Evolutionary conservation across 2,888 invertebrate genomes (phyloP).

Genomic region (Graphium colonna): DNA sequence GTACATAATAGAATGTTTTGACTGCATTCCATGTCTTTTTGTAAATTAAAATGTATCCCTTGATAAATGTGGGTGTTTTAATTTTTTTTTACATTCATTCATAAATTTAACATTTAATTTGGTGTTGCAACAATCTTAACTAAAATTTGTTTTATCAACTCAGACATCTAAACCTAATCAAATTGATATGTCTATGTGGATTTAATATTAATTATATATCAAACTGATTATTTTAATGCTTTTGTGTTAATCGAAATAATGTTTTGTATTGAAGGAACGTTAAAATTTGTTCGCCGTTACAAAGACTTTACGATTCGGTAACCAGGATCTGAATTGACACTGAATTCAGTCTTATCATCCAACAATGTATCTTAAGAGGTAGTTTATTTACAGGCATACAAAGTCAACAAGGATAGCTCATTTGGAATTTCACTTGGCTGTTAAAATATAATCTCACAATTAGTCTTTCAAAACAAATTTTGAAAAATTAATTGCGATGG

Average conservation of each 20-base stretch:
- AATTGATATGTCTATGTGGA: conserved; percentile 19
- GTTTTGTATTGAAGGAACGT: neutral
- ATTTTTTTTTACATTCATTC: too few species aligned
- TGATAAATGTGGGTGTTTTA: too few species aligned
- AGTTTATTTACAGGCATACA: conserved; percentile 62
- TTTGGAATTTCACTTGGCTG: conserved; percentile 19
- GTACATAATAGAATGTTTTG: too few species aligned
- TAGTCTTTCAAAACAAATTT: neutral
- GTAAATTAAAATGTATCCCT: too few species aligned
- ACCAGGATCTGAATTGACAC: conserved; percentile 73
- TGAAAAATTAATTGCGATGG: neutral
- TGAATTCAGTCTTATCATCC: conserved; percentile 77
- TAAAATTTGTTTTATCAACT: neutral
- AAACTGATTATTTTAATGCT: neutral
- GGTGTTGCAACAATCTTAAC: neutral
- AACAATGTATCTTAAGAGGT: conserved; percentile 56
- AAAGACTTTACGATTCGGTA: conserved; percentile 29
- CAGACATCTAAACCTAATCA: conserved; percentile 12
- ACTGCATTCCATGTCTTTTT: too few species aligned
- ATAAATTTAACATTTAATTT: too few species aligned
- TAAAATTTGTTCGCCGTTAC: neutral
- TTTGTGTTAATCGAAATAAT: too few species aligned
- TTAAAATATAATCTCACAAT: neutral
- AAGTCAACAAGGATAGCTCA: conserved; percentile 26
- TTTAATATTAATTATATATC: conserved; percentile 4